A percentile compares a stretch with the other conserved stretches of the same genome.
Conservation (phyloP, 2,888 invertebrate genomes). For the Cryptus armator region DNA sequence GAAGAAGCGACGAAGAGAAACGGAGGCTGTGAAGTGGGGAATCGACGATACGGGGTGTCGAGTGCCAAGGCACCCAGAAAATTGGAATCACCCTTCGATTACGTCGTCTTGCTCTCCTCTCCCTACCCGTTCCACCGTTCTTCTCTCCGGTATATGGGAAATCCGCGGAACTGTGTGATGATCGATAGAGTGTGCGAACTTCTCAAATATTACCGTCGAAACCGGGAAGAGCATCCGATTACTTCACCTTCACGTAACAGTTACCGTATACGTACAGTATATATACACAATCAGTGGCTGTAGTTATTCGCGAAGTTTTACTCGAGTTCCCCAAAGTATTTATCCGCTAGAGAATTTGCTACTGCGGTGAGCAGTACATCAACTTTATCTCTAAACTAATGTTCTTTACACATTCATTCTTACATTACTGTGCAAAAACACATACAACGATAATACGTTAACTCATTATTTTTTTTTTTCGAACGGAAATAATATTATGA, state of each 20-base stretch:
- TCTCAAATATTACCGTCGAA: conserved; percentile 55
- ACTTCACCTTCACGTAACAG: conserved; percentile 35
- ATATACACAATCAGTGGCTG: not conserved
- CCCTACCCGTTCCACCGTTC: conserved; percentile 46
- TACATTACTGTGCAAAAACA: no score
- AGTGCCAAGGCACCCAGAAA: conserved; percentile 79
- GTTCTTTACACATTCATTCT: no score
- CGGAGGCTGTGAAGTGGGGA: conserved; percentile 73
- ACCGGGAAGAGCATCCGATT: conserved; percentile 43
- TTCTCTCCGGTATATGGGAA: conserved; percentile 17
- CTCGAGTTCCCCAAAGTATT: conserved; percentile 1
- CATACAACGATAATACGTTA: no score
- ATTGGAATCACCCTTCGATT: conserved; percentile 75
- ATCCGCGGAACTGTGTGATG: conserved; percentile 41
- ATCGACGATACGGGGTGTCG: conserved; percentile 58
- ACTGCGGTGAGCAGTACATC: no score
- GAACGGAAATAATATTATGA: no score
- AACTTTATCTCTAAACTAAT: no score
- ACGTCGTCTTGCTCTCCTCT: conserved; percentile 61
- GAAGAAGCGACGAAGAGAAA: conserved; percentile 38
- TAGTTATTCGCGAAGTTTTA: conserved; percentile 16
- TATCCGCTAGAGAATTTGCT: not conserved
- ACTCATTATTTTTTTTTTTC: no score
- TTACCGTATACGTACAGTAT: not conserved
- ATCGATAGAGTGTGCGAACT: conserved; percentile 35